Percentiles rank a stretch among this genome's conserved stretches.
Evolutionary conservation across 2,888 invertebrate genomes (phyloP).

Genomic region (Melieria crassipennis): DNA sequence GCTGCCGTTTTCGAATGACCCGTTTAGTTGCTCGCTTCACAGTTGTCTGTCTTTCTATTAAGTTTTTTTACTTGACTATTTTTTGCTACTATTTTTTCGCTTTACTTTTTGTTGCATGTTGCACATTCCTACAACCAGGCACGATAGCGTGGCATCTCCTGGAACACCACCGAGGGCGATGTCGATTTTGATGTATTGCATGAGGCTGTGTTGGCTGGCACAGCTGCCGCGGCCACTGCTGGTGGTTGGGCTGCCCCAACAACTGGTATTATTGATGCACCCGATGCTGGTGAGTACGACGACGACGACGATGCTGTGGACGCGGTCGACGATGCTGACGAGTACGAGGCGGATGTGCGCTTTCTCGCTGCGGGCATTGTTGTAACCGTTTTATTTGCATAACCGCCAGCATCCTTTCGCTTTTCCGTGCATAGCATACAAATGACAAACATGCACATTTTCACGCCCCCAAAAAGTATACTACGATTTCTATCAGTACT

Average conservation of each 20-base stretch:
- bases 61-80: neutral
- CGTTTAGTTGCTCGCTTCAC: too few species aligned
- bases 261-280: slow-evolving; percentile 24
- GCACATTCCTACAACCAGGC: slow-evolving; percentile 41
- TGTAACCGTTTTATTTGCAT: slow-evolving; percentile 44
- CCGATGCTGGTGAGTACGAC: slow-evolving; percentile 32
- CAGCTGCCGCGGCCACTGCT: slow-evolving; percentile 18
- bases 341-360: slow-evolving; percentile 37
- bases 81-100: slow-evolving; percentile 11
- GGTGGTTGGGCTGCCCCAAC: slow-evolving; percentile 15
- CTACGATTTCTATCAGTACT: neutral
- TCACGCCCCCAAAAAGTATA: slow-evolving; percentile 6
- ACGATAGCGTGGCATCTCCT: slow-evolving; percentile 41
- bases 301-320: slow-evolving; percentile 30
- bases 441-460: slow-evolving; percentile 54
- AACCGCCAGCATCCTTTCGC: slow-evolving; percentile 47
- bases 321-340: slow-evolving; percentile 34
- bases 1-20: too few species aligned
- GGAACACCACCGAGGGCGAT: slow-evolving; percentile 43
- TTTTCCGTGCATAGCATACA: slow-evolving; percentile 53
- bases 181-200: slow-evolving; percentile 34
- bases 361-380: slow-evolving; percentile 43
- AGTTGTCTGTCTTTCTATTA: neutral
- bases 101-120: slow-evolving; percentile 18
- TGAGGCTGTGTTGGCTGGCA: slow-evolving; percentile 20